phyloP scores from a whole-genome alignment of 2,888 invertebrate species.

The Netelia virgata region DNA sequence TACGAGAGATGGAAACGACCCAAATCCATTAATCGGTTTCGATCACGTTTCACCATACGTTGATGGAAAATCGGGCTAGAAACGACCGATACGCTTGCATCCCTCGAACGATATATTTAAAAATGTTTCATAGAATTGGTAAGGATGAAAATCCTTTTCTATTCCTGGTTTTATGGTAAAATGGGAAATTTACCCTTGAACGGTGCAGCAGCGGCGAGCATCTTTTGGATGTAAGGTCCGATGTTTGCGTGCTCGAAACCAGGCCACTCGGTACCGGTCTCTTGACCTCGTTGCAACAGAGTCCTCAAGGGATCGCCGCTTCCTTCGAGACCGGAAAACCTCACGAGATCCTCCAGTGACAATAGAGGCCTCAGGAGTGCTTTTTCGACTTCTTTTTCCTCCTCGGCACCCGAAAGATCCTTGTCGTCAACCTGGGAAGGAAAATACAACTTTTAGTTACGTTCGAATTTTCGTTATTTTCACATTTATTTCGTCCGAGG shows the following conservation, averaged over 20 bases:
- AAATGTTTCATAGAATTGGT: background rate
- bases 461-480: slow-evolving; percentile 73
- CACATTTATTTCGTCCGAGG: slow-evolving; percentile 17
- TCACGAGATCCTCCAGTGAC: slow-evolving; percentile 87
- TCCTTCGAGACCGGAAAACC: slow-evolving; percentile 86
- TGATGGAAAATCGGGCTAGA: slow-evolving; percentile 42
- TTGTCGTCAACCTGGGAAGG: slow-evolving; percentile 86
- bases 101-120: too few relatives aligned
- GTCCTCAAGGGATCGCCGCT: slow-evolving; percentile 86
- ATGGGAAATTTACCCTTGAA: slow-evolving; percentile 80
- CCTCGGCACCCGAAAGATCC: slow-evolving; percentile 87
- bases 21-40: slow-evolving; percentile 71
- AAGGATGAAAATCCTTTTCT: background rate
- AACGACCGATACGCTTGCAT: slow-evolving; percentile 3
- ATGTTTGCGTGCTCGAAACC: slow-evolving; percentile 86
- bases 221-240: slow-evolving; percentile 86
- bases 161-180: background rate
- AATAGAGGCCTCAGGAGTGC: slow-evolving; percentile 87
- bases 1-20: slow-evolving; percentile 74
- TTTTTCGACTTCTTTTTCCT: slow-evolving; percentile 88
- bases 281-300: slow-evolving; percentile 85
- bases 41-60: slow-evolving; percentile 37
- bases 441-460: slow-evolving; percentile 69
- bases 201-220: slow-evolving; percentile 84
- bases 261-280: slow-evolving; percentile 85